phyloP scores from a whole-genome alignment of 2,888 invertebrate genomes.

The Hemithea aestivaria region DNA sequence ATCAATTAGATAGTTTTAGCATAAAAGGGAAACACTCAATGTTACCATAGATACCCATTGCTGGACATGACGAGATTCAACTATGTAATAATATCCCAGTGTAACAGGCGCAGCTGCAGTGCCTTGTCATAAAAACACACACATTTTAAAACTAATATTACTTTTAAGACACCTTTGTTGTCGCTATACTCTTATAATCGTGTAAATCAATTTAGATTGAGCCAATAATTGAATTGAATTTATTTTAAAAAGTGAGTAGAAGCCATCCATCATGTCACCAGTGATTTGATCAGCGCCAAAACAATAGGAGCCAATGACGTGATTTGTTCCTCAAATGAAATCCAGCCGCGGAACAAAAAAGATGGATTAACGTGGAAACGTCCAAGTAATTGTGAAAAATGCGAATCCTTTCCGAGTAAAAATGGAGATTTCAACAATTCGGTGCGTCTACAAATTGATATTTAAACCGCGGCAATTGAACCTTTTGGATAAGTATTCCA shows the following conservation, averaged over 20 bases:
- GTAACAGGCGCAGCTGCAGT: too few species aligned
- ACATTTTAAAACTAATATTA: too few species aligned
- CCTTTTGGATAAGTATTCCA: slow-evolving; percentile 21
- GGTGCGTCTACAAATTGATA: slow-evolving; percentile 25
- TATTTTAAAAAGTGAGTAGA: neutral
- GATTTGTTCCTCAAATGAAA: slow-evolving; percentile 67
- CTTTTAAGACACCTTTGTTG: too few species aligned
- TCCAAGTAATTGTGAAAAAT: slow-evolving; percentile 77
- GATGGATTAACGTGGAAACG: slow-evolving; percentile 71
- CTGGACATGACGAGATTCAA: too few species aligned
- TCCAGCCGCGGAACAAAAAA: slow-evolving; percentile 65
- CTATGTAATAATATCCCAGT: too few species aligned
- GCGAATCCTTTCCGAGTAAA: slow-evolving; percentile 55
- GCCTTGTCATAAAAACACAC: too few species aligned
- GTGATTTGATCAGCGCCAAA: slow-evolving; percentile 42
- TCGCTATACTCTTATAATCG: too few species aligned
- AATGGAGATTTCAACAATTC: slow-evolving; percentile 50
- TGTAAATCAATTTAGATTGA: too few species aligned
- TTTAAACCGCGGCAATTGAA: slow-evolving; percentile 24
- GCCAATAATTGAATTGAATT: too few species aligned
- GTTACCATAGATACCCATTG: too few species aligned
- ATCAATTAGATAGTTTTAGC: too few species aligned
- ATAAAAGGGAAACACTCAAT: too few species aligned
- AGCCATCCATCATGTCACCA: slow-evolving; percentile 23
- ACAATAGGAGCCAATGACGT: slow-evolving; percentile 51